These are phyloP conservation scores for Crioceris asparagi DNA, from an alignment of 2,888 invertebrate species.

Conservation along the genomic window DNA sequence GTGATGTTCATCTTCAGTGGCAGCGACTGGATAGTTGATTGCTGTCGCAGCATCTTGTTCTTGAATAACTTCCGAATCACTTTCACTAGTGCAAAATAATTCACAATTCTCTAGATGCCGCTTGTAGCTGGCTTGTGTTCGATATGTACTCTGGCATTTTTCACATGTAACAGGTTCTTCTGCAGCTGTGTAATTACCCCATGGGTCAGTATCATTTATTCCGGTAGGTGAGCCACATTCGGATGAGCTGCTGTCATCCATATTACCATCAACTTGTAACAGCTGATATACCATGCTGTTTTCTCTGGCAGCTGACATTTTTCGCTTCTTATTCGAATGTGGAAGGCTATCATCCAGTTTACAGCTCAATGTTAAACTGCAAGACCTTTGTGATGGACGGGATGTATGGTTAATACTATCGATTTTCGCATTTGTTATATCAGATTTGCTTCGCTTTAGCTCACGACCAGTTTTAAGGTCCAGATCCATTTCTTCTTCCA, in stretches of 20 bases:
- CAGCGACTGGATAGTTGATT: too few relatives aligned
- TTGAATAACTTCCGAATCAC: slow-evolving; percentile 53
- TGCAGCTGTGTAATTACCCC: slow-evolving; percentile 36
- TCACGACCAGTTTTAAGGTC: slow-evolving; percentile 41
- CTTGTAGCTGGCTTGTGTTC: slow-evolving; percentile 72
- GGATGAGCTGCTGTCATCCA: slow-evolving; percentile 41
- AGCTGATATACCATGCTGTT: slow-evolving; percentile 38
- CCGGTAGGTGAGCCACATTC: slow-evolving; percentile 36
- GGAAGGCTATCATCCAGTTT: slow-evolving; percentile 54
- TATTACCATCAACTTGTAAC: slow-evolving; percentile 47
- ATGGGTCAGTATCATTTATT: slow-evolving; percentile 23
- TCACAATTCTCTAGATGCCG: slow-evolving; percentile 69
- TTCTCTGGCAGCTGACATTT: slow-evolving; percentile 37
- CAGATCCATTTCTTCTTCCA: slow-evolving; percentile 47
- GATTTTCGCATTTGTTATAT: slow-evolving; percentile 37
- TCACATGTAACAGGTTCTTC: slow-evolving; percentile 77
- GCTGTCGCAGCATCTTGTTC: slow-evolving; percentile 17
- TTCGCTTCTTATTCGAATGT: slow-evolving; percentile 57
- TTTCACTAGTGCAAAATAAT: slow-evolving; percentile 69
- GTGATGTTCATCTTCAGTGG: slow-evolving; percentile 15
- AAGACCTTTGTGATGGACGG: slow-evolving; percentile 50
- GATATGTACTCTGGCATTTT: slow-evolving; percentile 77
- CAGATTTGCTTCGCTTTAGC: slow-evolving; percentile 54
- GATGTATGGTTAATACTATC: slow-evolving; percentile 27
- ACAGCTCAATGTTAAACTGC: slow-evolving; percentile 58